Percentiles rank a stretch among this genome's conserved stretches.
phyloP scores from a whole-genome alignment of 2,113 vertebrate genomes.

The Speoplatyrhinus poulsoni region DNA sequence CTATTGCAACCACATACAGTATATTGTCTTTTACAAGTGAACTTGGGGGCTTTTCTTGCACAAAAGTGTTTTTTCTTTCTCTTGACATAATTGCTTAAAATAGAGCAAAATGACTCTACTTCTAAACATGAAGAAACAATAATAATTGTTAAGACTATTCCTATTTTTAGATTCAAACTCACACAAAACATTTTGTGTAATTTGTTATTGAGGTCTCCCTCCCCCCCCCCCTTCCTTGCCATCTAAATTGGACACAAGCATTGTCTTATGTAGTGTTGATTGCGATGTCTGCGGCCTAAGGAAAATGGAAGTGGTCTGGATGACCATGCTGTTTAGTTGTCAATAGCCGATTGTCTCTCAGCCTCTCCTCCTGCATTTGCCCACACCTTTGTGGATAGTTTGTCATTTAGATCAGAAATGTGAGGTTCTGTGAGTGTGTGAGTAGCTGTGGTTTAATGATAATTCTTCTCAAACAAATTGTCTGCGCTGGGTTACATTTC shows the following conservation, averaged over 20 bases:
- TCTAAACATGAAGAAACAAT: constrained; percentile 56
- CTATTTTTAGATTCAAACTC: constrained; percentile 56
- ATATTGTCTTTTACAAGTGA: no score
- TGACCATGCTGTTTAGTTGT: constrained; percentile 44
- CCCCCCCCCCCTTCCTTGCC: constrained; percentile 37
- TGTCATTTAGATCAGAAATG: background rate
- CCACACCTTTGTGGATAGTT: no score
- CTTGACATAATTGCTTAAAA: constrained; percentile 57
- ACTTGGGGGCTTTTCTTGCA: no score
- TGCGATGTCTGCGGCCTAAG: background rate
- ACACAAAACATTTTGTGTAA: constrained; percentile 37
- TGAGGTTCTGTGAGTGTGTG: constrained; percentile 1
- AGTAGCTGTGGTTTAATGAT: constrained; percentile 6
- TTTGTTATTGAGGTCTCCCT: constrained; percentile 52
- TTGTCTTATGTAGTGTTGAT: constrained; percentile 22
- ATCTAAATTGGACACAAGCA: constrained; percentile 48
- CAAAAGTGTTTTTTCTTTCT: constrained; percentile 50
- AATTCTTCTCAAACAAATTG: constrained; percentile 32
- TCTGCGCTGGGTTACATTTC: constrained; percentile 30
- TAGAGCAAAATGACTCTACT: constrained; percentile 46
- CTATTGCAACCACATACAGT: background rate
- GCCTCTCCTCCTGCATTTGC: no score
- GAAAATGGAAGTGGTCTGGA: constrained; percentile 12
- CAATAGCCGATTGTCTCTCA: constrained; percentile 13
- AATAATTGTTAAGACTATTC: constrained; percentile 43